phyloP scores from a whole-genome alignment of 30 jellyfish, hydroid and myxozoan genomes.

The Sanderia malayensis region DNA sequence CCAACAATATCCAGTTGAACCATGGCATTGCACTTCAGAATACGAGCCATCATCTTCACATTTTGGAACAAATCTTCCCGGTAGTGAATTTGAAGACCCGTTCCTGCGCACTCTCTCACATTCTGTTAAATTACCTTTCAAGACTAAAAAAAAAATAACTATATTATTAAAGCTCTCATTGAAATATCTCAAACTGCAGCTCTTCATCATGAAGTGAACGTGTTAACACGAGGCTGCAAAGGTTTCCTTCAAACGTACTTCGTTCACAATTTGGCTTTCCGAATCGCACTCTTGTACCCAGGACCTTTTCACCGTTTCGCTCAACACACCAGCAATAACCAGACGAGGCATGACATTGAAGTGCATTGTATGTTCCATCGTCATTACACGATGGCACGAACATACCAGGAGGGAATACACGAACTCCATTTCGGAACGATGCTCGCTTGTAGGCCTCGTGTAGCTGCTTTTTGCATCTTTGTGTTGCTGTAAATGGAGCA shows the following conservation, averaged over 20 bases:
- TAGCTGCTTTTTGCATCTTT: constrained; percentile 21
- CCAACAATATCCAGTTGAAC: constrained; percentile 64
- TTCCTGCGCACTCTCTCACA: constrained; percentile 15
- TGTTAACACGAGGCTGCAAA: too few relatives aligned
- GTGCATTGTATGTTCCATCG: constrained; percentile 56
- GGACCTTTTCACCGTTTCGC: constrained; percentile 45
- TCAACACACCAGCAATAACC: constrained; percentile 74
- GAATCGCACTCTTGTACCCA: constrained; percentile 27
- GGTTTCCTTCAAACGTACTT: too few relatives aligned
- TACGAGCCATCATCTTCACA: constrained; percentile 50
- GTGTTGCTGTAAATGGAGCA: too few relatives aligned
- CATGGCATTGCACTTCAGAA: constrained; percentile 50
- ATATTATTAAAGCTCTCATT: too few relatives aligned
- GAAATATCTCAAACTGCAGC: too few relatives aligned
- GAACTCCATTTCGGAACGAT: constrained; percentile 8
- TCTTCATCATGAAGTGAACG: too few relatives aligned
- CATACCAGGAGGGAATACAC: constrained; percentile 53
- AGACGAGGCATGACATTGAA: constrained; percentile 80
- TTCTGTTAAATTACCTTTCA: constrained; percentile 18
- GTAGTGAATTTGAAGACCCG: background rate
- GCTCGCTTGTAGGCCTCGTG: constrained; percentile 9
- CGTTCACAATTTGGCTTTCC: constrained; percentile 40
- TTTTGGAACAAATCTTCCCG: constrained; percentile 26
- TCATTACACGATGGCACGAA: constrained; percentile 69
- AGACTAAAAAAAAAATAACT: constrained; percentile 3